phyloP scores from a whole-genome alignment of 2,113 vertebrate species.

The Trogon surrucura region DNA sequence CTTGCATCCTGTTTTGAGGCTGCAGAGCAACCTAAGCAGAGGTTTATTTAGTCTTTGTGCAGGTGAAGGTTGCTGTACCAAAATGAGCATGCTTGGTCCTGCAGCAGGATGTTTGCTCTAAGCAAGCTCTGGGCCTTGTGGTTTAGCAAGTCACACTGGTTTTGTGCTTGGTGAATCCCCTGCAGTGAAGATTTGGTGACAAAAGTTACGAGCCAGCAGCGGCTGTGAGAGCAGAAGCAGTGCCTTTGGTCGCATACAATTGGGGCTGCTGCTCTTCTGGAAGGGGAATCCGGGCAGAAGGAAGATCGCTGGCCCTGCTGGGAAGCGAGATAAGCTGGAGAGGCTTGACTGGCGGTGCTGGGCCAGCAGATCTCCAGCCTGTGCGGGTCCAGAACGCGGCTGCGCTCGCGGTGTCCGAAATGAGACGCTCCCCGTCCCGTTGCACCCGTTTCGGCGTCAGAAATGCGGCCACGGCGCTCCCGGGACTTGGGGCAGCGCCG shows the following conservation, averaged over 20 bases:
- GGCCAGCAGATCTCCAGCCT: accelerated
- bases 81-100: not conserved
- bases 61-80: not conserved
- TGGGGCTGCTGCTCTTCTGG: not conserved
- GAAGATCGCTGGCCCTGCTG: not conserved
- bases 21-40: not conserved
- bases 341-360: not conserved
- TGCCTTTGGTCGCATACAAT: not conserved
- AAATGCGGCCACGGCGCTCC: too few relatives aligned
- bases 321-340: not conserved
- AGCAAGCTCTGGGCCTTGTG: not conserved
- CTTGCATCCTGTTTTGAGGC: not conserved
- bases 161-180: not conserved
- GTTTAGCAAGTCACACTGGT: not conserved
- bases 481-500: too few relatives aligned
- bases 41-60: not conserved
- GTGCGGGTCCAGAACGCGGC: not conserved
- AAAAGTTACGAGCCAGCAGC: not conserved
- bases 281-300: not conserved
- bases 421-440: accelerated
- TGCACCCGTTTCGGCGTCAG: accelerated
- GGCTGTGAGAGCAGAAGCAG: not conserved
- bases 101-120: not conserved
- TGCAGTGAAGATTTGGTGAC: not conserved
- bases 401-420: accelerated